A percentile compares a stretch with the other conserved stretches of the same genome.
These are phyloP conservation scores for Physocephala rufipes DNA, from an alignment of 2,888 invertebrate species.

Conservation along the genomic window DNA sequence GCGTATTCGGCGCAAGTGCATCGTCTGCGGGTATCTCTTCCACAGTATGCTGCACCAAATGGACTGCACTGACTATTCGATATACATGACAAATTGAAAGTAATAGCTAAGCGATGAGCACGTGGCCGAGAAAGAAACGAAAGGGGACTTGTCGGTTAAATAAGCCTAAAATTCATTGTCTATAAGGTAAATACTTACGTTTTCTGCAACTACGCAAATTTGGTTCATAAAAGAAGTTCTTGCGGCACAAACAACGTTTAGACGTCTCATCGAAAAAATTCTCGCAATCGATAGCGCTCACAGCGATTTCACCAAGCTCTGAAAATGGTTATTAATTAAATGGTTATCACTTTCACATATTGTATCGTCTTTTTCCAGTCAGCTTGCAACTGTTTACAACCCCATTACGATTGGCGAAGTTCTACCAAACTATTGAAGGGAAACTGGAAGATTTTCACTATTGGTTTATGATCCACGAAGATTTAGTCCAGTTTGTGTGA, in stretches of 20 bases:
- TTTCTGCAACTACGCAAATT: conserved; percentile 62
- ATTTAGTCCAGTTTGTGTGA: too few relatives aligned
- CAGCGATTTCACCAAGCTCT: conserved; percentile 64
- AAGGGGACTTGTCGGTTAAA: conserved; percentile 6
- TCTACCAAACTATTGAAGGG: too few relatives aligned
- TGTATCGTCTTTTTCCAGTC: too few relatives aligned
- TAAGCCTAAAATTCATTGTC: neutral
- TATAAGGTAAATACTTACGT: conserved; percentile 52
- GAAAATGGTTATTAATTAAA: conserved; percentile 19
- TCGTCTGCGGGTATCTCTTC: conserved; percentile 55
- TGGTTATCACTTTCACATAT: too few relatives aligned
- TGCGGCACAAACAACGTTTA: conserved; percentile 62
- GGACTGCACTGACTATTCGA: conserved; percentile 64
- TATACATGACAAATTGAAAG: conserved; percentile 60
- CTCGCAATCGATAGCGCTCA: conserved; percentile 60
- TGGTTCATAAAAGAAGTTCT: conserved; percentile 59
- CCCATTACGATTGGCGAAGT: too few relatives aligned
- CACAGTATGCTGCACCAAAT: conserved; percentile 59
- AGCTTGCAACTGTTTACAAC: too few relatives aligned
- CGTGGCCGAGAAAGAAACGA: too few relatives aligned
- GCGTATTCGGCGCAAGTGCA: conserved; percentile 63
- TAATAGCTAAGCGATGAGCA: conserved; percentile 50
- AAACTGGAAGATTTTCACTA: too few relatives aligned
- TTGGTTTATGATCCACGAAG: too few relatives aligned
- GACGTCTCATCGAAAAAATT: conserved; percentile 55